phyloP scores from a whole-genome alignment of 2,888 invertebrate species.

The Oegoconia quadripuncta region DNA sequence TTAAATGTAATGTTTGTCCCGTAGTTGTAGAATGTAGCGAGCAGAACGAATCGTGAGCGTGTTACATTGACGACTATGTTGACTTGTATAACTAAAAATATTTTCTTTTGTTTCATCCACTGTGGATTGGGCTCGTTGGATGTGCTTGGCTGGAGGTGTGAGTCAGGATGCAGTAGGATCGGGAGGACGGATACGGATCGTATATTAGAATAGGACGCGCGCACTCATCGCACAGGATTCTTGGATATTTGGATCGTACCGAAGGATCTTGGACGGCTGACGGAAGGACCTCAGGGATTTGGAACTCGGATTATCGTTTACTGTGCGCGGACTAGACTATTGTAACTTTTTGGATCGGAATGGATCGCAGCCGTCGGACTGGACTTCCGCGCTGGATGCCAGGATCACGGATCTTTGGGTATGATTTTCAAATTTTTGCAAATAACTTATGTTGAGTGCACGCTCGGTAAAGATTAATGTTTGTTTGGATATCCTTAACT shows the following conservation, averaged over 20 bases:
- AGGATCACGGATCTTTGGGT: slow-evolving; percentile 66
- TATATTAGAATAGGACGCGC: slow-evolving; percentile 24
- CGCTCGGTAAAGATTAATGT: slow-evolving; percentile 51
- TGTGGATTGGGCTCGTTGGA: slow-evolving; percentile 73
- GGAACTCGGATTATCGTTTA: not conserved
- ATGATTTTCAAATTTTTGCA: slow-evolving; percentile 70
- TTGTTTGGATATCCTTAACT: slow-evolving; percentile 48
- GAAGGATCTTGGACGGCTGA: slow-evolving; percentile 24
- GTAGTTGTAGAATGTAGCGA: too few species aligned
- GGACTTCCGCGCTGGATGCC: slow-evolving; percentile 21
- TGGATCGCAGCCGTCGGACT: slow-evolving; percentile 29
- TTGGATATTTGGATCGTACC: slow-evolving; percentile 36
- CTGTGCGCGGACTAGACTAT: not conserved
- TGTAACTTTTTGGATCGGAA: slow-evolving; percentile 31
- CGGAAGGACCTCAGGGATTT: slow-evolving; percentile 14
- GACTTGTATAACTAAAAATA: slow-evolving; percentile 58
- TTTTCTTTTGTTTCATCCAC: slow-evolving; percentile 79
- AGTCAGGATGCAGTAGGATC: slow-evolving; percentile 44
- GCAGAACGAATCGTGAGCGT: not conserved
- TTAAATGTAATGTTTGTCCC: too few species aligned
- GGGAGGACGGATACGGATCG: slow-evolving; percentile 12
- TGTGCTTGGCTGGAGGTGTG: slow-evolving; percentile 65
- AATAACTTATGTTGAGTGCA: slow-evolving; percentile 72
- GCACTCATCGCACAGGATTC: slow-evolving; percentile 31
- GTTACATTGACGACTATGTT: not conserved